Conservation (phyloP, 1,140 invertebrate genomes). For the Orius insidiosus region DNA sequence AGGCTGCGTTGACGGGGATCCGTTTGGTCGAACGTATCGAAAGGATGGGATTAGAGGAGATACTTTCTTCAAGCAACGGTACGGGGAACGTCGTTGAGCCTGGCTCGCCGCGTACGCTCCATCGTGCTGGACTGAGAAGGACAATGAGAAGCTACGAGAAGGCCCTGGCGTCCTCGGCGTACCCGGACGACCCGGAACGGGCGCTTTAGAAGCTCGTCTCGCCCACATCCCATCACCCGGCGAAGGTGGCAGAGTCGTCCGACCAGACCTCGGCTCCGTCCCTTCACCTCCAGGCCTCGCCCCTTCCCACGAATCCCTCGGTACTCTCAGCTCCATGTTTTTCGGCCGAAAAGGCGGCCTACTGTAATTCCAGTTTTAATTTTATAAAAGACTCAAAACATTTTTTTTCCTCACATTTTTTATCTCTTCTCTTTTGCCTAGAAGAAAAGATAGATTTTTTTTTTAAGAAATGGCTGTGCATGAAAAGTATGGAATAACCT, state of each 20-base stretch:
- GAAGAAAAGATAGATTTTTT: too few species aligned
- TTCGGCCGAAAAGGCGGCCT: constrained; percentile 69
- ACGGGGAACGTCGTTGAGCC: constrained; percentile 28
- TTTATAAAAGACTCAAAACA: too few species aligned
- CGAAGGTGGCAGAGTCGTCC: constrained; percentile 23
- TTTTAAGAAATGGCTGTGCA: too few species aligned
- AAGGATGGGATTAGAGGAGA: constrained; percentile 44
- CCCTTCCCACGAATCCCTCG: constrained; percentile 33
- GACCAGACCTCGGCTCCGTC: constrained; percentile 26
- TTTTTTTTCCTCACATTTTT: too few species aligned
- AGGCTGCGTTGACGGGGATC: constrained; percentile 27
- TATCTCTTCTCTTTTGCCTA: too few species aligned
- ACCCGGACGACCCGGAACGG: constrained; percentile 33
- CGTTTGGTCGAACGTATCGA: constrained; percentile 47
- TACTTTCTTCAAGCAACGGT: constrained; percentile 33
- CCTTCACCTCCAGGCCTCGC: constrained; percentile 22
- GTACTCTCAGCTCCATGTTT: constrained; percentile 58
- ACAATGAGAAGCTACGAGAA: not conserved
- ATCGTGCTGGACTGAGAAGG: constrained; percentile 4
- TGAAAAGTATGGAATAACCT: too few species aligned
- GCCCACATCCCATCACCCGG: constrained; percentile 20
- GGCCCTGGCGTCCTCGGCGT: constrained; percentile 26
- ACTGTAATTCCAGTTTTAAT: constrained; percentile 24
- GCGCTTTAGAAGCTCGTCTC: constrained; percentile 28
- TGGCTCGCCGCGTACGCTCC: constrained; percentile 1